These are phyloP conservation scores for Amblyjoppa fuscipennis DNA, from an alignment of 2,888 invertebrate species.

Conservation along the genomic window DNA sequence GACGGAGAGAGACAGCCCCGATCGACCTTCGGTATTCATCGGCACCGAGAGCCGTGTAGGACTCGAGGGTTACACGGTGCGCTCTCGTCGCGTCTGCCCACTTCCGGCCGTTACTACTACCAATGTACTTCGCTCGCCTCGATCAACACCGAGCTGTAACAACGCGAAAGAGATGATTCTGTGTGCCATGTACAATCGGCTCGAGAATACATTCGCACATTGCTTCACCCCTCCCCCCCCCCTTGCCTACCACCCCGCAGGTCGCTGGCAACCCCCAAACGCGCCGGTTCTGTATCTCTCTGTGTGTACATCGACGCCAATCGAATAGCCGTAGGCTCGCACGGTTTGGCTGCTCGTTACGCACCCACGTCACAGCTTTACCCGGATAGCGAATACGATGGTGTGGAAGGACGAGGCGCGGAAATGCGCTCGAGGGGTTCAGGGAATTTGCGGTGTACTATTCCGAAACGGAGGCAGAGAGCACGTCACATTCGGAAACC, in stretches of 20 bases:
- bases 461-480: conserved; percentile 46
- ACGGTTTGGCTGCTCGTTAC: conserved; percentile 53
- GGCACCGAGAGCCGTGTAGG: conserved; percentile 14
- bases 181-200: conserved; percentile 41
- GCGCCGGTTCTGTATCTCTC: background rate
- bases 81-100: conserved; percentile 60
- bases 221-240: background rate
- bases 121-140: conserved; percentile 1
- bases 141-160: conserved; percentile 13
- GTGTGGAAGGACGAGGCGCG: conserved; percentile 42
- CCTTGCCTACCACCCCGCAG: background rate
- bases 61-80: conserved; percentile 65
- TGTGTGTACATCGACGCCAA: conserved; percentile 43
- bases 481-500: conserved; percentile 7
- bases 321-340: conserved; percentile 52
- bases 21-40: conserved; percentile 4
- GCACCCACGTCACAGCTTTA: conserved; percentile 46
- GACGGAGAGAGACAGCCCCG: background rate
- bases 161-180: conserved; percentile 43
- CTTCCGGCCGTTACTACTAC: conserved; percentile 4
- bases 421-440: conserved; percentile 66
- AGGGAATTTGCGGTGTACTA: conserved; percentile 76
- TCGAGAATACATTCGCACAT: conserved; percentile 52
- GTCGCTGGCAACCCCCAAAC: background rate
- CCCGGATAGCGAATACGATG: background rate